phyloP scores from a whole-genome alignment of 2,888 invertebrate species.

The Drosophila nr. fundita region DNA sequence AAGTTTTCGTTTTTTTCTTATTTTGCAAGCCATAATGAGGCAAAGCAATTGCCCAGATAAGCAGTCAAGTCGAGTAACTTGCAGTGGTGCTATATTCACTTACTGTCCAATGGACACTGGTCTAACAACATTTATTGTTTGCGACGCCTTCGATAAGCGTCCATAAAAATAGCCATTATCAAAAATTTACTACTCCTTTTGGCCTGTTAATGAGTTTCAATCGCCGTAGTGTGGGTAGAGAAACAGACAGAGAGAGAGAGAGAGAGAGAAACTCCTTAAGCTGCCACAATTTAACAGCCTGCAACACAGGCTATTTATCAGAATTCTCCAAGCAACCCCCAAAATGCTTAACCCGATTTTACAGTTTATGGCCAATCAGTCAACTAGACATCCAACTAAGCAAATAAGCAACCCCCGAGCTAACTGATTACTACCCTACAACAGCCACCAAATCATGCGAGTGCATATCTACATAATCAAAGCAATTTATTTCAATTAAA shows the following conservation, averaged over 20 bases:
- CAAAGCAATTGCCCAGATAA: slow-evolving; percentile 43
- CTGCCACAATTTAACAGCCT: slow-evolving; percentile 2
- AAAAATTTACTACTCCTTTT: slow-evolving; percentile 47
- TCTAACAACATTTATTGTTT: slow-evolving; percentile 56
- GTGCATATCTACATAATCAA: slow-evolving; percentile 57
- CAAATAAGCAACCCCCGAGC: slow-evolving; percentile 1
- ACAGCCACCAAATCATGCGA: slow-evolving; percentile 10
- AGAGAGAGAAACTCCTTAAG: background rate
- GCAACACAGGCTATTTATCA: slow-evolving; percentile 41
- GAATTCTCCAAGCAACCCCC: slow-evolving; percentile 10
- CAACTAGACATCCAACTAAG: slow-evolving; percentile 46
- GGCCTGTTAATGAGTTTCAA: slow-evolving; percentile 59
- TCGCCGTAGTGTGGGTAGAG: background rate
- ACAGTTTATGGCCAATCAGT: slow-evolving; percentile 61
- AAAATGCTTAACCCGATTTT: slow-evolving; percentile 26
- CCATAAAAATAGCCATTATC: slow-evolving; percentile 66
- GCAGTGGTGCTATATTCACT: slow-evolving; percentile 22
- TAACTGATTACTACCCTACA: background rate
- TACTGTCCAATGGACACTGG: slow-evolving; percentile 13
- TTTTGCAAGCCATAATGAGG: slow-evolving; percentile 39
- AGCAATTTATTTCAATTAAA: slow-evolving; percentile 75
- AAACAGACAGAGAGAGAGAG: background rate
- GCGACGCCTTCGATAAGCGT: slow-evolving; percentile 58
- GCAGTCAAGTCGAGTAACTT: slow-evolving; percentile 19
- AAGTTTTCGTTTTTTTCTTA: slow-evolving; percentile 35